Conservation (phyloP, 2,797 vertebrate genomes). For the Epinephelus malabaricus region DNA sequence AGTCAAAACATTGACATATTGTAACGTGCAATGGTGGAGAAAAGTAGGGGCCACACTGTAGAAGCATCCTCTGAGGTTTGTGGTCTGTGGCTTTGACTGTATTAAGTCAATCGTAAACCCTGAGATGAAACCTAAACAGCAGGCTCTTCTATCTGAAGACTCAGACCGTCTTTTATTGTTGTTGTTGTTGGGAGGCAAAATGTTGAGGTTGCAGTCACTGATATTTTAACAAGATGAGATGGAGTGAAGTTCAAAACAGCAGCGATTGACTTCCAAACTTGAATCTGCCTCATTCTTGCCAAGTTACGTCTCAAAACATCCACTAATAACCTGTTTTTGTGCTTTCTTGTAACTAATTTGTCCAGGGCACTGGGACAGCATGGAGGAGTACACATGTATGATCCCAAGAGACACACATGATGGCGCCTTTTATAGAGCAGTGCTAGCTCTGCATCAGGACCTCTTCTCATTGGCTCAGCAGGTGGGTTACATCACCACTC, state of each 20-base stretch:
- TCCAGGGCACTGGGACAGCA: constrained; percentile 98
- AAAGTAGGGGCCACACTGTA: constrained; percentile 57
- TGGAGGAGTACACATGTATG: constrained; percentile 99
- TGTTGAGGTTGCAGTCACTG: constrained; percentile 25
- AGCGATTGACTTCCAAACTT: background rate
- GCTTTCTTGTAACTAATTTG: constrained; percentile 1
- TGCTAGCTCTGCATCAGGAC: constrained; percentile 97
- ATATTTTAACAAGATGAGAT: background rate
- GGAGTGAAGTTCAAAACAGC: constrained; percentile 11
- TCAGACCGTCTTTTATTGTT: constrained; percentile 26
- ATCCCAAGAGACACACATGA: constrained; percentile 98
- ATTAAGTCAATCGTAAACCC: constrained; percentile 42
- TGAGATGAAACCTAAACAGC: constrained; percentile 30
- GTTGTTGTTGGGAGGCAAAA: constrained; percentile 32
- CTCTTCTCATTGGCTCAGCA: constrained; percentile 98
- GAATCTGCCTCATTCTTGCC: background rate
- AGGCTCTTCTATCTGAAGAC: constrained; percentile 17
- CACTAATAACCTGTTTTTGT: constrained; percentile 14
- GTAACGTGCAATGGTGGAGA: constrained; percentile 58
- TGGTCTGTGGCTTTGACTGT: constrained; percentile 53
- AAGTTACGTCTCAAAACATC: background rate
- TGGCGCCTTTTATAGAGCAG: constrained; percentile 97
- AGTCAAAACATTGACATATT: constrained; percentile 67
- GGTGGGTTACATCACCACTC: constrained; percentile 80
- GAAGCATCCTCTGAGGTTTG: constrained; percentile 40